Evolutionary conservation across 2,797 vertebrate species (phyloP).

Genomic region (Hirundo rustica): DNA sequence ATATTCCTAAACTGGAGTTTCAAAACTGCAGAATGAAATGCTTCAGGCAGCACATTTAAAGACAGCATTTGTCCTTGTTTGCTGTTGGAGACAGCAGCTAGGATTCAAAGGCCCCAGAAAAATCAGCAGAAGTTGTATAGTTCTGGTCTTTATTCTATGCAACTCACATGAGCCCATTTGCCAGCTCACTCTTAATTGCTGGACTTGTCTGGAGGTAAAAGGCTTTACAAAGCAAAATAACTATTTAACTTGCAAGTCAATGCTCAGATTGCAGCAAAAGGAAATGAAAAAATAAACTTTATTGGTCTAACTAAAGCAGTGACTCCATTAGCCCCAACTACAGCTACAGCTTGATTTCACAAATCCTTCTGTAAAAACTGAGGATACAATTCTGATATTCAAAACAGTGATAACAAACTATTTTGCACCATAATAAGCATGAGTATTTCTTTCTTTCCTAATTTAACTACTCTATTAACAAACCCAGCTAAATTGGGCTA

Average conservation of each 20-base stretch:
- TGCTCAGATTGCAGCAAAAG: constrained; percentile 25
- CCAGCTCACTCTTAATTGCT: constrained; percentile 49
- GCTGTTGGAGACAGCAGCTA: background rate
- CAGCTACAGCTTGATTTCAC: background rate
- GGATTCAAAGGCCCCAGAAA: constrained; percentile 21
- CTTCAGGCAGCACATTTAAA: constrained; percentile 36
- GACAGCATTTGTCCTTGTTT: constrained; percentile 40
- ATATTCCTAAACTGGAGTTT: constrained; percentile 10
- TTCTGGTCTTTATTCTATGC: background rate
- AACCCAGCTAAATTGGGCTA: background rate
- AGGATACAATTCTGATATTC: background rate
- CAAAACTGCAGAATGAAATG: constrained; percentile 33
- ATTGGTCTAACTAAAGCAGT: constrained; percentile 17
- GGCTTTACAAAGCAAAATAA: constrained; percentile 48
- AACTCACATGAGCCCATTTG: constrained; percentile 10
- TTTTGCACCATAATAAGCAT: background rate
- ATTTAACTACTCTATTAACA: background rate
- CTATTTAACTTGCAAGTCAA: constrained; percentile 67
- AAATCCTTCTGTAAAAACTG: background rate
- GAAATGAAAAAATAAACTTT: constrained; percentile 39
- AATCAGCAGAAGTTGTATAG: background rate
- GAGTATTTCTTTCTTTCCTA: background rate
- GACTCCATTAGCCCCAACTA: background rate
- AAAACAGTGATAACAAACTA: background rate
- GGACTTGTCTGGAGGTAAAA: constrained; percentile 37